These are phyloP conservation scores for Jacana jacana DNA, from an alignment of 2,113 vertebrate genomes.

Conservation along the genomic window DNA sequence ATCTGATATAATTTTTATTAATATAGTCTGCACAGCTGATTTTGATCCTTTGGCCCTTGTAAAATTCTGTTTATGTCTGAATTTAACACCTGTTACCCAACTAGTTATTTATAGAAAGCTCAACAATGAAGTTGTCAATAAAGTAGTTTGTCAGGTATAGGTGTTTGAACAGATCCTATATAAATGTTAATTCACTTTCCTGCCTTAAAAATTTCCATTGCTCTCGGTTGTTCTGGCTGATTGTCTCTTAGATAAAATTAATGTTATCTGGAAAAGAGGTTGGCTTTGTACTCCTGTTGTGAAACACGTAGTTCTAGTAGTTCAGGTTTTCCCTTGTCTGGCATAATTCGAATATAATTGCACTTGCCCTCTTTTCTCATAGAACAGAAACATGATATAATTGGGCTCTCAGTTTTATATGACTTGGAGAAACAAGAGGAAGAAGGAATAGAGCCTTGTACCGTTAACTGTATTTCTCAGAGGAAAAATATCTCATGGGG, in stretches of 20 bases:
- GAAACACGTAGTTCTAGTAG: background rate
- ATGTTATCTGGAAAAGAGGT: background rate
- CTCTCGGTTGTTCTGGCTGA: background rate
- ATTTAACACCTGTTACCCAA: background rate
- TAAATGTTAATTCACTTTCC: background rate
- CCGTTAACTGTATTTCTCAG: background rate
- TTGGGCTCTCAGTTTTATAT: background rate
- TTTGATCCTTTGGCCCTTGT: background rate
- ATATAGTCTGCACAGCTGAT: background rate
- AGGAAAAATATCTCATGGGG: background rate
- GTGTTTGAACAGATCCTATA: background rate
- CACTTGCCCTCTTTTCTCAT: background rate
- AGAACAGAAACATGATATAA: background rate
- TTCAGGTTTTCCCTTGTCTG: slow-evolving; percentile 38
- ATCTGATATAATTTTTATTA: background rate
- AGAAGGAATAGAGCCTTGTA: background rate
- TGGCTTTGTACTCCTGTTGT: background rate
- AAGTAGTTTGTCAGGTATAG: background rate
- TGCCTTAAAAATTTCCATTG: background rate
- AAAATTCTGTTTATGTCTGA: background rate
- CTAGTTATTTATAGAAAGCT: background rate
- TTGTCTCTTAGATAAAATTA: background rate
- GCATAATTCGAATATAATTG: slow-evolving; percentile 10
- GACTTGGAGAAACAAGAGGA: background rate
- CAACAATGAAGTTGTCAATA: background rate